phyloP scores from a whole-genome alignment of 2,113 vertebrate species.

The Pelusios castaneus region DNA sequence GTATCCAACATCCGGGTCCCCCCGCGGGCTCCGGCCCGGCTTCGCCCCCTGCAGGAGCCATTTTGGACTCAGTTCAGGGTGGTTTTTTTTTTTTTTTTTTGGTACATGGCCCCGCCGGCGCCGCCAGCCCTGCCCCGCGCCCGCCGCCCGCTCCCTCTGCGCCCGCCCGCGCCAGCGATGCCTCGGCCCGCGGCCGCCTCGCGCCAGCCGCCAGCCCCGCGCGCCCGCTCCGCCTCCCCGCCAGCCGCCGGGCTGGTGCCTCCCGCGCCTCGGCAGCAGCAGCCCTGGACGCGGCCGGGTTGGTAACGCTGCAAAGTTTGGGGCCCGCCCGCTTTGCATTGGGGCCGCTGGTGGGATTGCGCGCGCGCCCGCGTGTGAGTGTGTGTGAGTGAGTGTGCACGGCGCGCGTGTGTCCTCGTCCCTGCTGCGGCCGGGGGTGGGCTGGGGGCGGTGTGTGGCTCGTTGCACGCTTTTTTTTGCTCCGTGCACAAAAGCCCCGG shows the following conservation, averaged over 20 bases:
- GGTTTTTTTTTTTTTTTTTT: conserved; percentile 2
- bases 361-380: not conserved
- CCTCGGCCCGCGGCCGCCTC: conserved; percentile 6
- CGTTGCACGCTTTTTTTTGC: conserved; percentile 43
- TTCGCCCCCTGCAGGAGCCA: conserved; percentile 69
- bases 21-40: conserved; percentile 77
- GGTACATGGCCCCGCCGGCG: conserved; percentile 53
- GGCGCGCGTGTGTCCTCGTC: not conserved
- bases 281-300: not conserved
- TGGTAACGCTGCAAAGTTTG: not conserved
- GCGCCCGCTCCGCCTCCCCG: not conserved
- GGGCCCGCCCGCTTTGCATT: not conserved
- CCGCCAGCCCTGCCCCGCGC: conserved; percentile 46
- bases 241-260: not conserved
- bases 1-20: conserved; percentile 95
- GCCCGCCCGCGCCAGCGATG: conserved; percentile 15
- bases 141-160: conserved; percentile 42
- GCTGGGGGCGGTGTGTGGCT: not conserved
- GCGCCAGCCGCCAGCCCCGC: not conserved
- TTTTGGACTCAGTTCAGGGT: conserved; percentile 77
- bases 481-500: conserved; percentile 62
- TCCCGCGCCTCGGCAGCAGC: not conserved
- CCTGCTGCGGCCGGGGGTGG: not conserved
- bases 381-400: not conserved
- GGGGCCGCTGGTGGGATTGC: fast-evolving